Evolutionary conservation across 2,113 vertebrate species (phyloP).

Genomic region (Mystacornis crossleyi): DNA sequence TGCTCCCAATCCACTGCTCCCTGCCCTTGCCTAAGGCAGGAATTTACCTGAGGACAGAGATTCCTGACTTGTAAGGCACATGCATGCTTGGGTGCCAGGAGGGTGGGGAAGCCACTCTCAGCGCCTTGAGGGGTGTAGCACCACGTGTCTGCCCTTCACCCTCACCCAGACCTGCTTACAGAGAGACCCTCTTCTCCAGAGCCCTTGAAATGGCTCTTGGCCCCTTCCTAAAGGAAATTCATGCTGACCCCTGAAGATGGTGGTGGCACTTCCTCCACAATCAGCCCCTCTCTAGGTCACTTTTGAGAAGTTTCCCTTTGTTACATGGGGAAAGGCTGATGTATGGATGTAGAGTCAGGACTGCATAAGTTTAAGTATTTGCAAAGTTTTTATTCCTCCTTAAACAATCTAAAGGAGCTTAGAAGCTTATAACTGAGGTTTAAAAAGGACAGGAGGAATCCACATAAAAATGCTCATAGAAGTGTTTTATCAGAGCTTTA

Average conservation of each 20-base stretch:
- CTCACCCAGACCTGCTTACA: background rate
- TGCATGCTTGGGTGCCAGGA: background rate
- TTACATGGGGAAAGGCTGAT: background rate
- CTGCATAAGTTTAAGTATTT: background rate
- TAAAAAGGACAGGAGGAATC: background rate
- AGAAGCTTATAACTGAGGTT: background rate
- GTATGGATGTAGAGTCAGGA: background rate
- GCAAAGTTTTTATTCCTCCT: background rate
- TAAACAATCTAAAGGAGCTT: background rate
- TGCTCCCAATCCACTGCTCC: background rate
- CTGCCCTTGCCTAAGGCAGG: background rate
- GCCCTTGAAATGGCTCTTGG: background rate
- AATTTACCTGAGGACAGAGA: background rate
- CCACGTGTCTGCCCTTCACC: background rate
- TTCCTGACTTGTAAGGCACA: background rate
- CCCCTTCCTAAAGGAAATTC: background rate
- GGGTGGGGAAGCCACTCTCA: background rate
- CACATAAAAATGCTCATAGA: background rate
- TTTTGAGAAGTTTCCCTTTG: background rate
- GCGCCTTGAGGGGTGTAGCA: background rate
- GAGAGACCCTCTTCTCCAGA: background rate
- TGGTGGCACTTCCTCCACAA: background rate
- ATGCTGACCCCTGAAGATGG: fast-evolving
- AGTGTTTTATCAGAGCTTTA: background rate
- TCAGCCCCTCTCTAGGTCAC: background rate